Evolutionary conservation across 23 tunicate genomes (phyloP).

Genomic region (Styela clava): DNA sequence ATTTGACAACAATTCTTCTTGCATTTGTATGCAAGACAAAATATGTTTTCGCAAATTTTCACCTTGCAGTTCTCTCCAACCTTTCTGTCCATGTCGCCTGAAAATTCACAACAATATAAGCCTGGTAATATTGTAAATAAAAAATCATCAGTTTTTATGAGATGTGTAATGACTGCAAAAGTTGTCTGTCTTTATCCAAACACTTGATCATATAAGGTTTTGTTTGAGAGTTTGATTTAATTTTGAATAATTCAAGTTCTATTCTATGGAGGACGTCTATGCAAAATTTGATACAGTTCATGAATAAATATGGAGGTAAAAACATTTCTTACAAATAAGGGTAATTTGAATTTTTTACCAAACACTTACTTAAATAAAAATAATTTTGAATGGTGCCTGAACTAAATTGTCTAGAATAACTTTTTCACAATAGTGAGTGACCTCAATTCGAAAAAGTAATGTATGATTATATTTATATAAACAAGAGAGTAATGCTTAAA

Average conservation of each 20-base stretch:
- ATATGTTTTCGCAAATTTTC: conserved; percentile 76
- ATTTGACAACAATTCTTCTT: conserved; percentile 53
- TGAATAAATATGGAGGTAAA: background rate
- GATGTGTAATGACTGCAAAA: no score
- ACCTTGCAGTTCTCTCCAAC: conserved; percentile 91
- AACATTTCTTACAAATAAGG: no score
- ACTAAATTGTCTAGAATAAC: no score
- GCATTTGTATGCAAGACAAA: conserved; percentile 30
- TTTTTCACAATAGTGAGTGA: no score
- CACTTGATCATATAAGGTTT: no score
- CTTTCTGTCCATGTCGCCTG: conserved; percentile 83
- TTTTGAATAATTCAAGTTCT: background rate
- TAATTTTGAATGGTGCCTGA: no score
- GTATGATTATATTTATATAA: no score
- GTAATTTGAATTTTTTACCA: no score
- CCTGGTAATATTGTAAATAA: background rate
- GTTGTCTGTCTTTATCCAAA: no score
- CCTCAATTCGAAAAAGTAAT: no score
- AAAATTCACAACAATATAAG: background rate
- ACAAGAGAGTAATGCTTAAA: no score
- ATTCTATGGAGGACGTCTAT: background rate
- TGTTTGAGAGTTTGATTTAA: background rate
- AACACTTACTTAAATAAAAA: no score
- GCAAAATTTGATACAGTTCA: background rate
- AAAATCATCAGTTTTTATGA: background rate